A percentile compares a stretch with the other conserved stretches of the same genome.
Conservation (phyloP, 2,797 vertebrate genomes). For the Lithobates pipiens region DNA sequence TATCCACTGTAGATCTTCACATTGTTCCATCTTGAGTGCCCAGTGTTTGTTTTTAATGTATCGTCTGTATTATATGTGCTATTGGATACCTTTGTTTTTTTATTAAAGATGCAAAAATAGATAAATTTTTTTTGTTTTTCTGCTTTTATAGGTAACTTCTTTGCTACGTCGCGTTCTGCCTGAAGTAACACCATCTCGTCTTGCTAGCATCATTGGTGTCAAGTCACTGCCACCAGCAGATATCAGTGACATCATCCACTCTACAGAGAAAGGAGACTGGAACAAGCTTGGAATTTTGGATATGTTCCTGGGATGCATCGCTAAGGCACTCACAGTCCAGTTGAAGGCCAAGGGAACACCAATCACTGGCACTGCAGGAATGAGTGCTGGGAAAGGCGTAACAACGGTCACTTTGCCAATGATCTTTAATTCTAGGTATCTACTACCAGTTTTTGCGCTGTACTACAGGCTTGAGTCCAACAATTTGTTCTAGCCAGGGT, state of each 20-base stretch:
- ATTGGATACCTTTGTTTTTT: no score
- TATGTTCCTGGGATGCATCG: slow-evolving; percentile 98
- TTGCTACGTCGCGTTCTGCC: slow-evolving; percentile 94
- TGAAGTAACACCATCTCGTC: slow-evolving; percentile 92
- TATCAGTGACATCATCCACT: slow-evolving; percentile 99
- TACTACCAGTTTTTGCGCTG: background rate
- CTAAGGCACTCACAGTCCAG: slow-evolving; percentile 98
- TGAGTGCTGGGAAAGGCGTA: slow-evolving; percentile 93
- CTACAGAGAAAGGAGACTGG: slow-evolving; percentile 98
- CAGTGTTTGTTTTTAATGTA: no score
- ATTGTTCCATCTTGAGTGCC: no score
- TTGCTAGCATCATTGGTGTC: slow-evolving; percentile 97
- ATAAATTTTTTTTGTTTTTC: background rate
- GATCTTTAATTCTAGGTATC: slow-evolving; percentile 98
- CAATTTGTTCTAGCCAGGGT: no score
- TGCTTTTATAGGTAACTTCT: slow-evolving; percentile 87
- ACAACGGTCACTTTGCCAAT: slow-evolving; percentile 97
- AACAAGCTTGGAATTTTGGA: slow-evolving; percentile 96
- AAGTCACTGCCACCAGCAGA: slow-evolving; percentile 96
- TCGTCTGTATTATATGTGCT: no score
- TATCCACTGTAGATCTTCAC: no score
- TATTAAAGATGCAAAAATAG: background rate
- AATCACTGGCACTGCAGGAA: slow-evolving; percentile 92
- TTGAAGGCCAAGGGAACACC: slow-evolving; percentile 98
- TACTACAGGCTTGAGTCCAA: background rate